Percentiles rank a stretch among this genome's conserved stretches.
Evolutionary conservation across 2,888 invertebrate genomes (phyloP).

Genomic region (Nemapogon koenigi): DNA sequence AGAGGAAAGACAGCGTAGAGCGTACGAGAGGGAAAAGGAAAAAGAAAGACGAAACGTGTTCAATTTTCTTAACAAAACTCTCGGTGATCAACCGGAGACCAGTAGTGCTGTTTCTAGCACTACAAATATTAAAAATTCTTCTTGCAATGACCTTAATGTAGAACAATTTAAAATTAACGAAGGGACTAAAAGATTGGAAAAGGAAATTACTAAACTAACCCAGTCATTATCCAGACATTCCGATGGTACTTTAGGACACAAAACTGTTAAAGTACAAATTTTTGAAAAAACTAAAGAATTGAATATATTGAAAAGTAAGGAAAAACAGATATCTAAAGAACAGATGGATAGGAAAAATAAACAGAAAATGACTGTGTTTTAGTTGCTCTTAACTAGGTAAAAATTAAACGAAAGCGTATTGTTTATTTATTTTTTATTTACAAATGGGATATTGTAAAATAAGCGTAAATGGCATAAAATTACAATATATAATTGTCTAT

Average conservation of each 20-base stretch:
- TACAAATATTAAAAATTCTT: constrained; percentile 53
- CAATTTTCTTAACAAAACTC: constrained; percentile 74
- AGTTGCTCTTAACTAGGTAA: constrained; percentile 17
- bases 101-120: constrained; percentile 19
- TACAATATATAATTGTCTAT: constrained; percentile 60
- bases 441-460: constrained; percentile 63
- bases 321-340: constrained; percentile 71
- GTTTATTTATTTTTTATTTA: constrained; percentile 58
- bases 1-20: constrained; percentile 67
- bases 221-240: constrained; percentile 70
- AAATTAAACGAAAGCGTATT: neutral
- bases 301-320: constrained; percentile 62
- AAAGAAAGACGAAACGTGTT: constrained; percentile 73
- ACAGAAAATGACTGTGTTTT: constrained; percentile 80
- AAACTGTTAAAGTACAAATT: constrained; percentile 67
- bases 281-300: constrained; percentile 68
- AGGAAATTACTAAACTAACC: constrained; percentile 70
- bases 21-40: constrained; percentile 69
- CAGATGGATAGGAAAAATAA: constrained; percentile 75
- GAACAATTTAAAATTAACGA: constrained; percentile 76
- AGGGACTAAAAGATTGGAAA: constrained; percentile 71
- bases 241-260: constrained; percentile 65
- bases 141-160: constrained; percentile 74
- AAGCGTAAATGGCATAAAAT: constrained; percentile 65
- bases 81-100: constrained; percentile 40